Conservation (phyloP, 1,140 invertebrate species). For the Eurosta solidaginis region DNA sequence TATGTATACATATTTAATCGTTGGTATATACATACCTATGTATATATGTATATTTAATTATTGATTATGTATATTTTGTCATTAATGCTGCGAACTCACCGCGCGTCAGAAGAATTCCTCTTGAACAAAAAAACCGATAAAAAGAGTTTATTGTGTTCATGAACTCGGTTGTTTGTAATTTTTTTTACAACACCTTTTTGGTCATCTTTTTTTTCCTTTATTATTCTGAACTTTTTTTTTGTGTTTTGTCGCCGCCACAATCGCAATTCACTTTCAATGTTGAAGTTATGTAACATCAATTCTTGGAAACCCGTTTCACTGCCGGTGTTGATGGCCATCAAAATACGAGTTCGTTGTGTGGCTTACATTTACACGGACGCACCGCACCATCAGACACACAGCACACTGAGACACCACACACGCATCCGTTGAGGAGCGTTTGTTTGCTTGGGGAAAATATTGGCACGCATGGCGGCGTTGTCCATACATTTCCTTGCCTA, state of each 20-base stretch:
- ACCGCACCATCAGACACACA: neutral
- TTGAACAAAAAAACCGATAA: constrained; percentile 16
- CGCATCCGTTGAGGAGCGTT: neutral
- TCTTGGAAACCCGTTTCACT: constrained; percentile 22
- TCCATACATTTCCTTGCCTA: neutral
- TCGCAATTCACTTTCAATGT: constrained; percentile 10
- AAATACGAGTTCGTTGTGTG: constrained; percentile 15
- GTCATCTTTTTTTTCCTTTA: neutral
- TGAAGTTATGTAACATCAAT: constrained; percentile 26
- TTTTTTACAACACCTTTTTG: neutral
- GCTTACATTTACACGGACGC: constrained; percentile 12
- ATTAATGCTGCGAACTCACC: neutral
- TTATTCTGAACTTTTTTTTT: neutral
- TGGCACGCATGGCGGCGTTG: neutral
- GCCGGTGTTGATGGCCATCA: constrained; percentile 23
- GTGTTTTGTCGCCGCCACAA: neutral
- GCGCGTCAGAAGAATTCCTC: neutral
- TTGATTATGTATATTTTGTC: no score
- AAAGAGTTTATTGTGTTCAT: constrained; percentile 21
- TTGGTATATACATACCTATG: neutral
- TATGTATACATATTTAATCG: neutral
- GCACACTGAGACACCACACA: neutral
- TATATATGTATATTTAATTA: neutral
- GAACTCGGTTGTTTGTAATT: constrained; percentile 16
- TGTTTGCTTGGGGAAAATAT: neutral